phyloP scores from a whole-genome alignment of 2,113 vertebrate species.

The Takifugu flavidus region DNA sequence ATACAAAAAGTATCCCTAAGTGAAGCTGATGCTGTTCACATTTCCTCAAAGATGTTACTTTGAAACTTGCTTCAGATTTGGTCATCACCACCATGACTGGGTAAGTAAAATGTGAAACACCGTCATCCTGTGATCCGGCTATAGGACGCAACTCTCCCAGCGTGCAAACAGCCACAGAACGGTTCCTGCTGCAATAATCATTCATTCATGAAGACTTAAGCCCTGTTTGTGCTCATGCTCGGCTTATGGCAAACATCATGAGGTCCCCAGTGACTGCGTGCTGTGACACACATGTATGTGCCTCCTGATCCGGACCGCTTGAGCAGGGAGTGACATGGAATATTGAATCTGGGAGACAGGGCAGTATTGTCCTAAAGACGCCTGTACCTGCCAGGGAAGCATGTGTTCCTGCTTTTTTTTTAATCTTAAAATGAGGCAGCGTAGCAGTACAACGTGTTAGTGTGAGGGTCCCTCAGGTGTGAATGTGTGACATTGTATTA shows the following conservation, averaged over 20 bases:
- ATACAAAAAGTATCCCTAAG: too few species aligned
- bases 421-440: too few species aligned
- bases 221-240: conserved; percentile 10
- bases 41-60: too few species aligned
- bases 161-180: not conserved
- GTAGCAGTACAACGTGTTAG: too few species aligned
- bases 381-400: not conserved
- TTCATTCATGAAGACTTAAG: conserved; percentile 2
- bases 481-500: not conserved
- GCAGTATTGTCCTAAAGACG: not conserved
- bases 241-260: conserved; percentile 9
- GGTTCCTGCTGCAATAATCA: conserved; percentile 2
- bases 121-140: too few species aligned
- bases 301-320: not conserved
- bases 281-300: conserved; percentile 1
- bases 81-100: not conserved
- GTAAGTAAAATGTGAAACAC: too few species aligned
- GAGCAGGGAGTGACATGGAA: too few species aligned
- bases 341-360: too few species aligned
- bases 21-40: too few species aligned
- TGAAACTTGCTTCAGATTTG: not conserved
- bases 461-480: not conserved
- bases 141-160: too few species aligned
- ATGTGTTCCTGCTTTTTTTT: too few species aligned
- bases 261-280: conserved; percentile 5